Evolutionary conservation across 2,113 vertebrate species (phyloP), one percentile per base, ranked within the genome.

Genomic region (Micronisus gabar): DNA sequence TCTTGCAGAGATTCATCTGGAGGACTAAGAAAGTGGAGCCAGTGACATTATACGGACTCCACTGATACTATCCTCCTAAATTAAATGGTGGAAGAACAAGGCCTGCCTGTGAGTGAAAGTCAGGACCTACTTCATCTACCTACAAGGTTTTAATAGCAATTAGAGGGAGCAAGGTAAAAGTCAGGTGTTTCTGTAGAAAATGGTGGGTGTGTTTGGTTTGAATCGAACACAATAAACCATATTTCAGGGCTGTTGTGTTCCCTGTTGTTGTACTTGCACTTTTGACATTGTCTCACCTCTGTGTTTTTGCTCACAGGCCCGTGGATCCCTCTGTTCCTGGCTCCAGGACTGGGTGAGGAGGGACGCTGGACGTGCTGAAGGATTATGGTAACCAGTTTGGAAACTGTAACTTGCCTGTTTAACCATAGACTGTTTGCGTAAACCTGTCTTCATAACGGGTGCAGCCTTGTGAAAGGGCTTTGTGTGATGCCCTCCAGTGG

Each of bases 61-160:
- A 96, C 95, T 97, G 97, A 98, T 98, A 98, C 98, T 96, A 96
- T 98, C 98, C 99, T 99, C 99, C 99, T 97, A 99, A 58, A 99
- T 52, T 71, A 98, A 98, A 82, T 56, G 98, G 98, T 98, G 93
- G 97, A 95, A 88, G 98, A 98, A 98, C 99, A 99, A 98, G 98
- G 97, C 97, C 98, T 98, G 98, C 73, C 95, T 97, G 80, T 36
- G 85, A 98, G 95, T 43, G 67, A 81, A 94, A 95, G 81, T 78
- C 97, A 96, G 96, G 98, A 89, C 97, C 98, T 99, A 98, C 98
- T 98, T 90, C 78, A 38, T 97, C 97, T 98, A 81, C 98, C 98
- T 81, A 99, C 98, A 99, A 2, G 21, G 27, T 58, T 91, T 65
- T 50, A 56, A 30, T 45, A 20, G 30, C 29, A 53, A 0, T 52